Conservation (phyloP, 2,113 vertebrate species). For the Herpetotheres cachinnans region DNA sequence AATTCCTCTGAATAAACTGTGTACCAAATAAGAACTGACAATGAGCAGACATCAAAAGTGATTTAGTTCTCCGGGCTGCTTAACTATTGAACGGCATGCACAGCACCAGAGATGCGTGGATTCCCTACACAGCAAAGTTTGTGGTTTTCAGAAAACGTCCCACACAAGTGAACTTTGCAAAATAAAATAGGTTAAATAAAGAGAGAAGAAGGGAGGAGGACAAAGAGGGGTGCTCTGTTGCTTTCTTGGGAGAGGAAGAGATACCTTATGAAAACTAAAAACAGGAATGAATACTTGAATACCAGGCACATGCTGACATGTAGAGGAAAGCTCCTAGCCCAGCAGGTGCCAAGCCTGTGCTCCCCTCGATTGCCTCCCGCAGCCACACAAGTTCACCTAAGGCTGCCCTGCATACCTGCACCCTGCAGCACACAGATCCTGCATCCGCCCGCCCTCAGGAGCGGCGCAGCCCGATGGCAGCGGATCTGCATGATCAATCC, state of each 20-base stretch:
- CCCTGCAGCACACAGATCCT: not conserved
- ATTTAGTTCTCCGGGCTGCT: not conserved
- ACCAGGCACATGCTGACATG: accelerated
- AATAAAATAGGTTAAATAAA: not conserved
- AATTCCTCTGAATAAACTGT: slow-evolving; percentile 31
- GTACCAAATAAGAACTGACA: slow-evolving; percentile 46
- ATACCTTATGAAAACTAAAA: not conserved
- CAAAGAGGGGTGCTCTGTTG: not conserved
- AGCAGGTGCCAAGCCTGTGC: accelerated
- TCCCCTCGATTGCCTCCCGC: no score
- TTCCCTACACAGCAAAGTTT: not conserved
- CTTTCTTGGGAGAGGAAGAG: not conserved
- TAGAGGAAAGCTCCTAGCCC: not conserved
- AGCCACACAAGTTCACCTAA: accelerated
- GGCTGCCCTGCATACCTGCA: accelerated
- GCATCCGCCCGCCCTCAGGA: accelerated
- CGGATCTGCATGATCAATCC: accelerated
- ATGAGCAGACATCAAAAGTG: not conserved
- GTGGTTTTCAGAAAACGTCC: not conserved
- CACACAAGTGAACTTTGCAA: not conserved
- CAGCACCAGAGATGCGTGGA: not conserved
- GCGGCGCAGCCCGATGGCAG: accelerated
- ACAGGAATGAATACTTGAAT: not conserved
- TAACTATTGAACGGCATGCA: not conserved
- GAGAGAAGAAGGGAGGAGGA: not conserved